Conservation (phyloP, 1,140 invertebrate genomes). For the Drosophila chauvacae region DNA sequence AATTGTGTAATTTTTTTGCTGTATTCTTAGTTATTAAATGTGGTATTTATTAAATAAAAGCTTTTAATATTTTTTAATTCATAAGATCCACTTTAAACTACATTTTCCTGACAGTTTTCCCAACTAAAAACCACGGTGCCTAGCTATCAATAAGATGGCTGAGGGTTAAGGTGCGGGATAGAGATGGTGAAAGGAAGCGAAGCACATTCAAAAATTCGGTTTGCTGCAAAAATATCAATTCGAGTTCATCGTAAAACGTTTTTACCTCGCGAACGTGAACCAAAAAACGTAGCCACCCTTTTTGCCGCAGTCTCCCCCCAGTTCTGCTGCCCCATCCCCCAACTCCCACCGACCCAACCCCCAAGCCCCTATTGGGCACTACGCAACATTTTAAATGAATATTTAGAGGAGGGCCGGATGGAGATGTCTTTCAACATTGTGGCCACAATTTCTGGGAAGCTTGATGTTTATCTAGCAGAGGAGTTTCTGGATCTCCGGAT, state of each 20-base stretch:
- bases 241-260: conserved; percentile 73
- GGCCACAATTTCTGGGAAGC: conserved; percentile 11
- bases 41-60: neutral
- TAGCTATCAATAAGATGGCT: conserved; percentile 38
- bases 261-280: conserved; percentile 63
- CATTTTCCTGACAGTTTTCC: neutral
- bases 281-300: conserved; percentile 11
- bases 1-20: neutral
- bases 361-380: conserved; percentile 7
- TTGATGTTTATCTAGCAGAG: conserved; percentile 18
- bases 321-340: neutral
- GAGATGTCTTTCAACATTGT: conserved; percentile 33
- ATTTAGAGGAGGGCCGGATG: conserved; percentile 37
- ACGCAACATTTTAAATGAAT: conserved; percentile 68
- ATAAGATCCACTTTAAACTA: neutral
- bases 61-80: neutral
- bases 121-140: neutral
- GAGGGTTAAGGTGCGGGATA: conserved; percentile 13
- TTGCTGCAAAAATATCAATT: conserved; percentile 73
- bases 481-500: conserved; percentile 3
- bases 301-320: conserved; percentile 5
- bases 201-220: conserved; percentile 68
- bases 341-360: neutral
- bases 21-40: neutral
- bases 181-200: conserved; percentile 18